These are phyloP conservation scores for Procambarus virginalis DNA, from an alignment of 1,140 invertebrate genomes.

Conservation along the genomic window DNA sequence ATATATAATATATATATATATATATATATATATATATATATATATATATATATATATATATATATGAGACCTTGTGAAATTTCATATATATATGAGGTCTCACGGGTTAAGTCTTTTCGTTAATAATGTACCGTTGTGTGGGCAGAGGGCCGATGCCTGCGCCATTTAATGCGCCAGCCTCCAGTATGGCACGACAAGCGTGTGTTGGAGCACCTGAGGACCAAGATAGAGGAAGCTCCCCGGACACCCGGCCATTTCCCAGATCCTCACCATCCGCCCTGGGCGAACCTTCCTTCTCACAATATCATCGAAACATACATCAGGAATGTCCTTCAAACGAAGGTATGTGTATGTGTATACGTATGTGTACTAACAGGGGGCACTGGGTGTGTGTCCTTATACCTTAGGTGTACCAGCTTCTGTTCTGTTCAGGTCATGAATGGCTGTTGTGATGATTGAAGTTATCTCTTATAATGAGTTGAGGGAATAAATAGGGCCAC, in stretches of 20 bases:
- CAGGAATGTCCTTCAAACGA: background rate
- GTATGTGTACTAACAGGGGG: no score
- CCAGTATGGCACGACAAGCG: background rate
- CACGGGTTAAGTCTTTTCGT: background rate
- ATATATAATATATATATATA: no score
- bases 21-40: no score
- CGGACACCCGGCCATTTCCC: background rate
- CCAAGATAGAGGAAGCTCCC: background rate
- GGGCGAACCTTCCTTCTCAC: slow-evolving; percentile 10
- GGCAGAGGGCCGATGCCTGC: background rate
- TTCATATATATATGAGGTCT: no score
- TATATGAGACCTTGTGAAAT: no score
- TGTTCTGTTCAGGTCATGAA: no score
- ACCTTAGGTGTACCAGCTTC: no score
- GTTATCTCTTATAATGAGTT: no score
- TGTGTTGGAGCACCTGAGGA: background rate
- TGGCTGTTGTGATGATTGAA: no score
- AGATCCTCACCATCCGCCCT: slow-evolving; percentile 25
- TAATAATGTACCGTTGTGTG: background rate
- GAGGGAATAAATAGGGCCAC: no score
- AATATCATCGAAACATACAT: slow-evolving; percentile 10
- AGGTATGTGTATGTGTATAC: slow-evolving; percentile 6
- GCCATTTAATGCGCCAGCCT: background rate
- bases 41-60: no score
- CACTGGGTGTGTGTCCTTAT: no score